Evolutionary conservation across 1,140 invertebrate genomes (phyloP), one percentile per base, ranked within the genome.

Genomic region (Dendroctonus ponderosae): DNA sequence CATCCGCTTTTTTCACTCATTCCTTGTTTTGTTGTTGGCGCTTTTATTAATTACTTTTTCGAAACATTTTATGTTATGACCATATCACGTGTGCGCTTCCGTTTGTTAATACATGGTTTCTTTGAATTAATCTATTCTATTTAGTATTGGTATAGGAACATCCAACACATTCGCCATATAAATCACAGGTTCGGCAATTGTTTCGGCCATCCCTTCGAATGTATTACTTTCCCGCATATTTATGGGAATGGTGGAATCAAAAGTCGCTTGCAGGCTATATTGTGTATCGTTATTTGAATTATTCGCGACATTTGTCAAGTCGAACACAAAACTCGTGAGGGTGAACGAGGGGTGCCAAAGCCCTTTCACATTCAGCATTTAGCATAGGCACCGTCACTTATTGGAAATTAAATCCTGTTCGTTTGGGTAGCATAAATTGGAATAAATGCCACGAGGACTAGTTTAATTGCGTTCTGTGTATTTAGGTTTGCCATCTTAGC

Each of bases 231-330:
- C 7, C 41, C 12, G 39, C 50, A 62, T 62, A 62, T 62, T 52
- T 62, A 53, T 42, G 37, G 48, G 46, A 38, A 41, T 41, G 53
- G 42, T 43, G 54, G 52, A 66, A 66, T 66, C 63, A 59, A 66
- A 59, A 66, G 54, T 66, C 46, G 63, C 53, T 66, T 26, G 14
- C 54, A 38, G 44, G 48, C 26, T 58, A 50, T 66, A 66, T 66
- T 59, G 63, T 59, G 53, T 66, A 66, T 66, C 38, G 63, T 66
- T 59, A 66, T 66, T 66, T 66, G 63, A 59, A 51, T 66, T 57
- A 66, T 66, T 66, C 53, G 63, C 53, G 56, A 66, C 63, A 66
- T 66, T 66, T 66, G 63, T 66, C 63, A 65, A 57, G 57, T 40
- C 40, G 43, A 57, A 57, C 52, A 43, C n/a, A 50, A 61, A 61